phyloP scores from a whole-genome alignment of 2,797 vertebrate species.

The Gambelia wislizenii region DNA sequence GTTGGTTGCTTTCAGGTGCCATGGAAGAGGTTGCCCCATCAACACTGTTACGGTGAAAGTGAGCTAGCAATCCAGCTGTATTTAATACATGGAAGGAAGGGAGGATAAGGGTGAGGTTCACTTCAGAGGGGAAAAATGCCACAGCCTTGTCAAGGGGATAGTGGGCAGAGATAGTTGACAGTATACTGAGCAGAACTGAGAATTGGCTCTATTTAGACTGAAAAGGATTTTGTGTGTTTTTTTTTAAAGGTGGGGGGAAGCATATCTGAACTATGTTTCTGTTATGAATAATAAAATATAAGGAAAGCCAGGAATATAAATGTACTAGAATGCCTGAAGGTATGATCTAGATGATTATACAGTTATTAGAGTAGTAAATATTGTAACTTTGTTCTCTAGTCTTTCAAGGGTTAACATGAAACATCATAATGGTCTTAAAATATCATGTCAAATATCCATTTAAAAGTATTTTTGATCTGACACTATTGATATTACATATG shows the following conservation, averaged over 20 bases:
- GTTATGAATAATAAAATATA: background rate
- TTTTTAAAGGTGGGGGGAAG: too few species aligned
- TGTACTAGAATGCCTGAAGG: background rate
- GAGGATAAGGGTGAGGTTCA: background rate
- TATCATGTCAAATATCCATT: accelerated
- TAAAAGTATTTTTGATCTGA: accelerated
- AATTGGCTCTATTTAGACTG: background rate
- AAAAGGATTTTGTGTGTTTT: too few species aligned
- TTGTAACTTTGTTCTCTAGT: too few species aligned
- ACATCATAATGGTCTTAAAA: background rate
- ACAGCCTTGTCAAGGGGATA: background rate
- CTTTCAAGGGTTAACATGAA: background rate
- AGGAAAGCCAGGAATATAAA: background rate
- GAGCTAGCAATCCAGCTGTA: background rate
- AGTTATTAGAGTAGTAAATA: background rate
- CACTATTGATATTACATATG: accelerated
- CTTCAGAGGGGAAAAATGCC: too few species aligned
- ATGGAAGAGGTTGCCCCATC: too few species aligned
- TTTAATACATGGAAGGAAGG: background rate
- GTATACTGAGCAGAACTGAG: background rate
- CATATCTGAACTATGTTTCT: background rate
- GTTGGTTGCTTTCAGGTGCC: too few species aligned
- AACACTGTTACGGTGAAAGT: too few species aligned
- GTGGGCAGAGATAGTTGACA: background rate
- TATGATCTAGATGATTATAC: background rate